Conservation (phyloP, 2,888 invertebrate genomes). For the Caenorhabditis sp. region DNA sequence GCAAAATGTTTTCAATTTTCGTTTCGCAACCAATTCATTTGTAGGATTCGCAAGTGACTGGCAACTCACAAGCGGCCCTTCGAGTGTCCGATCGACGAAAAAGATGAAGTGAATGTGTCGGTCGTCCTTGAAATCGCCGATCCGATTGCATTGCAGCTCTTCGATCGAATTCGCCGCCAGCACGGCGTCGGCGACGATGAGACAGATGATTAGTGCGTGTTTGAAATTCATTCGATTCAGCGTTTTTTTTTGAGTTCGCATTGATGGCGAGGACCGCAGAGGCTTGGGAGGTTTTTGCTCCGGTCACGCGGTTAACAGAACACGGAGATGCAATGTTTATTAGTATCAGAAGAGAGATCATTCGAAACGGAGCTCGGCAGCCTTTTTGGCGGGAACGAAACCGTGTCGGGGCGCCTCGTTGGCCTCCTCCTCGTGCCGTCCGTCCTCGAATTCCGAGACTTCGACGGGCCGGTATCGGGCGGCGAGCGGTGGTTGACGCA, state of each 20-base stretch:
- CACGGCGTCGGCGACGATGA: not conserved
- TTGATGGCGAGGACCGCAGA: too few relatives aligned
- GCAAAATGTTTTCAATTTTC: too few relatives aligned
- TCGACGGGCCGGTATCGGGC: conserved; percentile 25
- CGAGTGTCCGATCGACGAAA: not conserved
- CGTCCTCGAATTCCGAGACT: conserved; percentile 32
- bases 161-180: not conserved
- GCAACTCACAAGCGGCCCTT: conserved; percentile 3
- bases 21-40: too few relatives aligned
- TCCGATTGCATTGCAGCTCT: not conserved
- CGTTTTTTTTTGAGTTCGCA: too few relatives aligned
- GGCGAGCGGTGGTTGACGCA: not conserved
- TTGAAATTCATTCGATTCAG: conserved; percentile 31
- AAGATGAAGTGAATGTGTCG: conserved; percentile 3
- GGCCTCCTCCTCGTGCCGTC: conserved; percentile 6
- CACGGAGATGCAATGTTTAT: too few relatives aligned
- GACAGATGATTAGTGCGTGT: conserved; percentile 19
- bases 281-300: too few relatives aligned
- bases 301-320: too few relatives aligned
- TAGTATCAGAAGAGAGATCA: not conserved
- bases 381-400: conserved; percentile 8
- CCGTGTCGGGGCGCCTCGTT: conserved; percentile 13
- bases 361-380: conserved; percentile 24
- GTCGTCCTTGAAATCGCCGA: not conserved
- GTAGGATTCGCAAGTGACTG: too few relatives aligned